Percentiles rank a stretch among this genome's conserved stretches.
These are phyloP conservation scores for Ascidia mentula DNA, from an alignment of 23 tunicate genomes.

Conservation along the genomic window DNA sequence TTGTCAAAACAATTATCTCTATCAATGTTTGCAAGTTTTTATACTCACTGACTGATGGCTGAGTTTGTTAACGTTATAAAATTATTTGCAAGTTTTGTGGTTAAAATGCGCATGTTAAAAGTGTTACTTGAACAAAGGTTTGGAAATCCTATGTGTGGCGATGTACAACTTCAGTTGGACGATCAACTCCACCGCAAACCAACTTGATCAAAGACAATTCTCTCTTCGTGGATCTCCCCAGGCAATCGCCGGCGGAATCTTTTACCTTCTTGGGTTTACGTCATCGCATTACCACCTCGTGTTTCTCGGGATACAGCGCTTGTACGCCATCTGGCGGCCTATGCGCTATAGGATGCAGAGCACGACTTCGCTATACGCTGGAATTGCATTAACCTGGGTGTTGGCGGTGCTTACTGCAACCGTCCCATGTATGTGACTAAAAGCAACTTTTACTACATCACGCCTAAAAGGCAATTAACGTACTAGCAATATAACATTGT, in stretches of 20 bases:
- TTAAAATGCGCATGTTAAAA: too few species aligned
- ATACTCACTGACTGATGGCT: too few species aligned
- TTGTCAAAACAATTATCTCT: too few species aligned
- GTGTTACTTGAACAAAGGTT: neutral
- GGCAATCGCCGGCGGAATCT: conserved; percentile 31
- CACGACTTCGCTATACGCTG: neutral
- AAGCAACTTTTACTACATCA: too few species aligned
- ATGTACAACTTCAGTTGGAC: conserved; percentile 7
- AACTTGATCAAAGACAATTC: neutral
- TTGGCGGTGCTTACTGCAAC: conserved; percentile 22
- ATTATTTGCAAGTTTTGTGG: too few species aligned
- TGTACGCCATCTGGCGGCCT: conserved; percentile 28
- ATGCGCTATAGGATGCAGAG: conserved; percentile 15
- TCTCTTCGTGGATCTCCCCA: neutral
- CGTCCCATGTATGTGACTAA: conserved; percentile 30
- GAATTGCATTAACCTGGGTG: conserved; percentile 22
- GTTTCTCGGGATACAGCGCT: conserved; percentile 17
- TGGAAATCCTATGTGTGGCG: neutral
- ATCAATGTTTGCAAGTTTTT: too few species aligned
- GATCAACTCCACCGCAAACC: neutral
- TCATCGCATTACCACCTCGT: conserved; percentile 44
- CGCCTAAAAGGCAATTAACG: too few species aligned
- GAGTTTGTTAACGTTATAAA: too few species aligned
- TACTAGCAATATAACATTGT: too few species aligned
- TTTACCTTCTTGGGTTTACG: conserved; percentile 33